Evolutionary conservation across 1,140 invertebrate genomes (phyloP), one percentile per base, ranked within the genome.

Genomic region (Paraescarpia echinospica): DNA sequence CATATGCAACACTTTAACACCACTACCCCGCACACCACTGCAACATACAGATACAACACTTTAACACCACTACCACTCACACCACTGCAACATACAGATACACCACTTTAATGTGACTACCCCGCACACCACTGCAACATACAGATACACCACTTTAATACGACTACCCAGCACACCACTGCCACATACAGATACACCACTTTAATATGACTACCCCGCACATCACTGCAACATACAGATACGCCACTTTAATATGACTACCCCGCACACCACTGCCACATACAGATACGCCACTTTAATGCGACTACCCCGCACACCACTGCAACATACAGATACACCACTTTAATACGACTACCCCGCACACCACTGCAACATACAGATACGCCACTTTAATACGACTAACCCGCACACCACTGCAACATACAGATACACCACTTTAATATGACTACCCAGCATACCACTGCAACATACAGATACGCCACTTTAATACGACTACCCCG

Each of bases 151-250:
- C n/a, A n/a, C n/a, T n/a, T n/a, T n/a, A n/a, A n/a, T n/a, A n/a
- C n/a, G n/a, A n/a, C n/a, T n/a, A n/a, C 99, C 27, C 99, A 99
- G 95, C 99, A 99, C 35, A 99, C 97, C 91, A 98, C 98, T 98
- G 94, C 91, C 96, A 95, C 59, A 89, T 2, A 31, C 27, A 77
- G 27, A 77, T 12, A 77, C 59, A n/a, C n/a, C n/a, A n/a, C n/a
- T n/a, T n/a, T n/a, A n/a, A n/a, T n/a, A n/a, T n/a, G n/a, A n/a
- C n/a, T n/a, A n/a, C 99, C 27, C 99, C 99, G 95, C 99, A 99
- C 35, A 99, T 97, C 91, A 98, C 98, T 98, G 94, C 91, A 96
- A 95, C 59, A 89, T 2, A 31, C 27, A 77, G 27, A 77, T 12
- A 77, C 59, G n/a, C n/a, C n/a, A n/a, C n/a, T n/a, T n/a, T n/a